A percentile compares a stretch with the other conserved stretches of the same genome.
Conservation (phyloP, 2,888 invertebrate species). For the Coecobrya sp. region DNA sequence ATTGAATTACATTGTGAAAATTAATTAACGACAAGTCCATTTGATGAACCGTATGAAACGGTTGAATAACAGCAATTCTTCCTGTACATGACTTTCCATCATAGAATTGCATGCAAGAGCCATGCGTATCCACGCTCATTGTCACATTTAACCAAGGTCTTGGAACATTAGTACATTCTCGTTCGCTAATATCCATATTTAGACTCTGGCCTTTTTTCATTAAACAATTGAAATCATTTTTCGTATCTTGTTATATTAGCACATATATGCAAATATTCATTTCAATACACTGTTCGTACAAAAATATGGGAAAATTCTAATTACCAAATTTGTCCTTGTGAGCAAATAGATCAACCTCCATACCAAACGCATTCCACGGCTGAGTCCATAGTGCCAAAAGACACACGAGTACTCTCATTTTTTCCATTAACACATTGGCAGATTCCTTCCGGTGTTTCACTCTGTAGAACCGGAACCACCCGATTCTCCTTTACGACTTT, state of each 20-base stretch:
- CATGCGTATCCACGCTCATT: constrained; percentile 78
- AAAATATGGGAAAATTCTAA: constrained; percentile 4
- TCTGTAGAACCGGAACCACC: constrained; percentile 13
- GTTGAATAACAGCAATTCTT: constrained; percentile 82
- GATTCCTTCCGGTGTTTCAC: constrained; percentile 9
- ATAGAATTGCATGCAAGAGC: constrained; percentile 79
- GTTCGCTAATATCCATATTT: constrained; percentile 77
- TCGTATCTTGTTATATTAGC: not conserved
- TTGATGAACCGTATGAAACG: constrained; percentile 83
- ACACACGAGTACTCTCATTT: constrained; percentile 68
- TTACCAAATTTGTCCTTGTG: constrained; percentile 84
- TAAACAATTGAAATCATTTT: constrained; percentile 9
- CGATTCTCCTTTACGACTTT: not conserved
- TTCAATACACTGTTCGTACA: not conserved
- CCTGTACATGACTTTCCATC: constrained; percentile 81
- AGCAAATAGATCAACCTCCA: constrained; percentile 82
- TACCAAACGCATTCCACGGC: constrained; percentile 63
- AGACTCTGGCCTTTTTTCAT: constrained; percentile 79
- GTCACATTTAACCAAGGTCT: constrained; percentile 82
- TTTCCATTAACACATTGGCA: constrained; percentile 62
- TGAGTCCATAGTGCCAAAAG: constrained; percentile 68
- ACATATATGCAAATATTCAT: not conserved
- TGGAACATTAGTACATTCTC: constrained; percentile 82
- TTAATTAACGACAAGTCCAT: constrained; percentile 82
- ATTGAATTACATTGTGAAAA: constrained; percentile 82